Evolutionary conservation across 2,113 vertebrate species (phyloP), one percentile per base, ranked within the genome.

Genomic region (Grammomys surdaster): DNA sequence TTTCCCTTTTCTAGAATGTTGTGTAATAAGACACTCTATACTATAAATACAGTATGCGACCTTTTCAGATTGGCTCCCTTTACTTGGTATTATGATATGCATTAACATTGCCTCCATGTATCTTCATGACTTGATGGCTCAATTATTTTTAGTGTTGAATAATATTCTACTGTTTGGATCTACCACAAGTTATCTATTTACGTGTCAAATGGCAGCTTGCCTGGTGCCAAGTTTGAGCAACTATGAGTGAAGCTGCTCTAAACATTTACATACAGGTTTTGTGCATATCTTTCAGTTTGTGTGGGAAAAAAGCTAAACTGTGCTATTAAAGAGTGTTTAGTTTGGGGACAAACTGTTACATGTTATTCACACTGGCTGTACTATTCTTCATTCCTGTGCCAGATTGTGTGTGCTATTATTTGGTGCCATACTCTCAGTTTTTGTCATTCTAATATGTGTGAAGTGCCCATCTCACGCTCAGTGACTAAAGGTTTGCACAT

Each of bases 1-100:
- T 91, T 88, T 87, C 33, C 67, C 22, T 96, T 88, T 94, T 86
- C 88, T 31, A 88, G 90, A 48, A 84, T 63, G 81, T 43, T 26
- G 40, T 84, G n/a, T 54, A 5, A 60, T 58, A 86, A 88, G 65
- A 70, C 67, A 69, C 26, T 65, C 63, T 69, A 33, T 69, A 69
- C 3, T 67, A 28, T 31, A 65, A 65, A 26, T 65, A 88, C 10
- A n/a, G 51, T 92, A 58, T 77, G 12, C 5, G 76, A 26, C 28
- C 43, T 88, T 89, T 63, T 96, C 60, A 63, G 63, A n/a, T 40
- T 87, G 24, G 9, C 43, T 77, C 90, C 63, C 91, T 82, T 82
- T 58, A 82, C 54, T 82, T 60, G 80, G 54, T 40, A 26, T 40
- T 26, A 26, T 26, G 11, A 12, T 60, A 82, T 8, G 24, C 20